A percentile compares a stretch with the other conserved stretches of the same genome.
phyloP scores from a whole-genome alignment of 2,888 invertebrate species.

The Stenurella melanura region DNA sequence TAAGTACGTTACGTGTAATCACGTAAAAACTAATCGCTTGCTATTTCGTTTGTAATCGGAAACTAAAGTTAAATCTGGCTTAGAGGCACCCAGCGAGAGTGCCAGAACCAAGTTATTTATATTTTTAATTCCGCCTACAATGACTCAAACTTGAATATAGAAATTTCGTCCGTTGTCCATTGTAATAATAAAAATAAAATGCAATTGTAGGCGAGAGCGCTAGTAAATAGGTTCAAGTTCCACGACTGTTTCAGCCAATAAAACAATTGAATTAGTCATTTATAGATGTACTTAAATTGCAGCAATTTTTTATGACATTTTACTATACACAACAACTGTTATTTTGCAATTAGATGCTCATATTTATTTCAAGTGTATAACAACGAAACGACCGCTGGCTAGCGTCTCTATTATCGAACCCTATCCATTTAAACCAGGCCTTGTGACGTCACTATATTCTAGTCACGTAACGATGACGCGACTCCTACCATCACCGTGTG shows the following conservation, averaged over 20 bases:
- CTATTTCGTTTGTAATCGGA: conserved; percentile 20
- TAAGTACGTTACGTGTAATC: not conserved
- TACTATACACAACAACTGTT: conserved; percentile 8
- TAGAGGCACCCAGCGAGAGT: conserved; percentile 4
- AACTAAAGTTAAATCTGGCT: conserved; percentile 14
- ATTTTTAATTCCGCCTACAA: conserved; percentile 39
- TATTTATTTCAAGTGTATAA: conserved; percentile 40
- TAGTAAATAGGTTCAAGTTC: conserved; percentile 24
- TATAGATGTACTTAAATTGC: not conserved
- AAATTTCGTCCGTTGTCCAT: conserved; percentile 30
- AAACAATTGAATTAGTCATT: conserved; percentile 19
- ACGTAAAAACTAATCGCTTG: not conserved
- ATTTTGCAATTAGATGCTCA: conserved; percentile 20
- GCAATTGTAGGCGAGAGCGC: not conserved
- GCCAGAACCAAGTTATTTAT: conserved; percentile 37
- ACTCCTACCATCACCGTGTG: conserved; percentile 38
- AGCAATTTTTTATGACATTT: not conserved
- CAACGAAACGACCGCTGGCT: conserved; percentile 34
- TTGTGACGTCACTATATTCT: conserved; percentile 60
- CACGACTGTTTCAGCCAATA: conserved; percentile 7
- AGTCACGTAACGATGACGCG: conserved; percentile 61
- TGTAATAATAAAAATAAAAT: conserved; percentile 31
- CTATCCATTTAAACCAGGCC: conserved; percentile 53
- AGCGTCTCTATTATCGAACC: conserved; percentile 29
- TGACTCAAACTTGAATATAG: conserved; percentile 24